These are phyloP conservation scores for Nymphalis c-album DNA, from an alignment of 2,888 invertebrate species.

Conservation along the genomic window DNA sequence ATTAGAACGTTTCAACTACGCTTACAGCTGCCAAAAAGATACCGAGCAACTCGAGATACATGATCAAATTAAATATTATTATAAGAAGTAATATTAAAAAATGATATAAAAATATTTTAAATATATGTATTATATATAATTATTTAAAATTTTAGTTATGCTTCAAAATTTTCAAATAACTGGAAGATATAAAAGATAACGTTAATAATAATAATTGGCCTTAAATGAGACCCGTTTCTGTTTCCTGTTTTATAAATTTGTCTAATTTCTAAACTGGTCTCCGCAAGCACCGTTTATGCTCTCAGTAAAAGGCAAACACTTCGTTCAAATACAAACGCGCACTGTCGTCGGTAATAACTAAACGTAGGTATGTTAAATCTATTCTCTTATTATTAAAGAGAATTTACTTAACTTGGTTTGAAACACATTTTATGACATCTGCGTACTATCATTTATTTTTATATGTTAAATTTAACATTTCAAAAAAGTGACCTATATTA, in stretches of 20 bases:
- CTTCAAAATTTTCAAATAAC: constrained; percentile 16
- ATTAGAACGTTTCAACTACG: constrained; percentile 30
- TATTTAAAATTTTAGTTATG: too few relatives aligned
- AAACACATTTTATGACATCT: not conserved
- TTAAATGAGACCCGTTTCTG: constrained; percentile 34
- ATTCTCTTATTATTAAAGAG: not conserved
- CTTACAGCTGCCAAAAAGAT: constrained; percentile 30
- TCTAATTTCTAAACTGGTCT: constrained; percentile 36
- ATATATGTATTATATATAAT: not conserved
- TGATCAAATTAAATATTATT: constrained; percentile 2
- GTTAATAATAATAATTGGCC: constrained; percentile 33
- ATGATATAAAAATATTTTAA: not conserved
- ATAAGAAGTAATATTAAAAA: not conserved
- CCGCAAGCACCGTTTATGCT: constrained; percentile 18
- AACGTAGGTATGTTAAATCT: not conserved
- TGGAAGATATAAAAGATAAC: constrained; percentile 27
- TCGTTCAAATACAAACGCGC: constrained; percentile 15
- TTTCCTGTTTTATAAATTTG: constrained; percentile 36
- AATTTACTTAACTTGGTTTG: too few relatives aligned
- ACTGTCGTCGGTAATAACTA: constrained; percentile 9
- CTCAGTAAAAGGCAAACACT: constrained; percentile 21
- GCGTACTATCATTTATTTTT: too few relatives aligned
- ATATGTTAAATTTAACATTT: too few relatives aligned
- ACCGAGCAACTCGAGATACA: constrained; percentile 10
- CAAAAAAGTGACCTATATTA: too few relatives aligned